Conservation (phyloP, 2,797 vertebrate species). For the Pyrocephalus nanus region DNA sequence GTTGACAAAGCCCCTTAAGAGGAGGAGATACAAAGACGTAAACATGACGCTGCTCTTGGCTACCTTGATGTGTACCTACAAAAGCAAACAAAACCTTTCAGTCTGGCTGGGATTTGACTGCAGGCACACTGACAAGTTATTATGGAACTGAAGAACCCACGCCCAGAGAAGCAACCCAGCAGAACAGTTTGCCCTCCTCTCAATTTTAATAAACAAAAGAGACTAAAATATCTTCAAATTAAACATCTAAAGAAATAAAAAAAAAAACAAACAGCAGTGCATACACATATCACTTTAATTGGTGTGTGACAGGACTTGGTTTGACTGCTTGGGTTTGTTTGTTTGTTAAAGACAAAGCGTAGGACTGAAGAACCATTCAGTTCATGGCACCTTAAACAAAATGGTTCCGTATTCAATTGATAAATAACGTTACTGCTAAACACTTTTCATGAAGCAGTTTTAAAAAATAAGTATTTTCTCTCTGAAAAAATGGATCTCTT, state of each 20-base stretch:
- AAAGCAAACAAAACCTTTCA: neutral
- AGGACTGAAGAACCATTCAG: neutral
- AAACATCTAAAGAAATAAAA: neutral
- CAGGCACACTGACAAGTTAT: neutral
- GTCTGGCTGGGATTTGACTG: neutral
- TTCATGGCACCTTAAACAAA: neutral
- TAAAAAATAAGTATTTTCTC: neutral
- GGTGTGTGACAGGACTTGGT: neutral
- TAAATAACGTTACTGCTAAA: neutral
- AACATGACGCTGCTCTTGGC: accelerated
- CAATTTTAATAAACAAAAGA: neutral
- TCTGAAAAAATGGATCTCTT: neutral
- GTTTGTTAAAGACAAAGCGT: neutral
- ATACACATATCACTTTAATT: neutral
- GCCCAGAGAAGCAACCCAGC: neutral
- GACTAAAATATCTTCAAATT: neutral
- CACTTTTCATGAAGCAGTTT: neutral
- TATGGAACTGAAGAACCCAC: neutral
- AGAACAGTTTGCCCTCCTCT: neutral
- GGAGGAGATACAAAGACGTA: neutral
- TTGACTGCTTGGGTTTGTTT: neutral
- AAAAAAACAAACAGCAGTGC: neutral
- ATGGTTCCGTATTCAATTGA: neutral
- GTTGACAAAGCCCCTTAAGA: neutral
- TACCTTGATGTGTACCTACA: accelerated